Percentiles rank a stretch among this genome's conserved stretches.
These are phyloP conservation scores for Hydractinia symbiolongicarpus DNA, from an alignment of 30 jellyfish, hydroid and myxozoan genomes.

Conservation along the genomic window DNA sequence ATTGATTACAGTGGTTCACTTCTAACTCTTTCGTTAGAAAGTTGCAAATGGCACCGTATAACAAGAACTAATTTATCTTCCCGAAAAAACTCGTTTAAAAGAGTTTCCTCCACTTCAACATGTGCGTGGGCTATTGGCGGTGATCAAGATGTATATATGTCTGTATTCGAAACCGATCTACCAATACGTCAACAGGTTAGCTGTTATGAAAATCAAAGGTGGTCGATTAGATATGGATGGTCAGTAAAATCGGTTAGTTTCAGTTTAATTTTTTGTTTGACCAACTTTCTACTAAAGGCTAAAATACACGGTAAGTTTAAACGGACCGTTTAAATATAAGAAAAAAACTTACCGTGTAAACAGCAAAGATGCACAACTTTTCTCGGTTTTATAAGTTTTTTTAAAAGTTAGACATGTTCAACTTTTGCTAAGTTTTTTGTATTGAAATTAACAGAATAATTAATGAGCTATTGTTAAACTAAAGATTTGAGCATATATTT, in stretches of 20 bases:
- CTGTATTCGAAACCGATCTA: conserved; percentile 63
- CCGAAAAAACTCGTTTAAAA: conserved; percentile 23
- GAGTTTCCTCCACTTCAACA: conserved; percentile 46
- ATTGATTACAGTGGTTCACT: conserved; percentile 23
- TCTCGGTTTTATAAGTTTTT: no score
- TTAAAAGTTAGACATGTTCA: no score
- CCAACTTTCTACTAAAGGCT: no score
- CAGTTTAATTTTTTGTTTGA: neutral
- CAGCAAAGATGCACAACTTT: no score
- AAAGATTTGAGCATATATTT: no score
- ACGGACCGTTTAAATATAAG: no score
- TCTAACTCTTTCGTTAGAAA: conserved; percentile 1
- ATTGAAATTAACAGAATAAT: no score
- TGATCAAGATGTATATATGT: conserved; percentile 62
- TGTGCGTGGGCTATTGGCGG: conserved; percentile 97
- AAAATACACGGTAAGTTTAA: no score
- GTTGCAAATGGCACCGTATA: neutral
- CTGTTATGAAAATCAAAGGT: conserved; percentile 76
- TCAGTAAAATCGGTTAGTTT: conserved; percentile 62
- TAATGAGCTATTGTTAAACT: no score
- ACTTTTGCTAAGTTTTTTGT: no score
- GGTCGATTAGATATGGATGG: conserved; percentile 76
- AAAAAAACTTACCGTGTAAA: no score
- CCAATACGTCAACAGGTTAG: conserved; percentile 63
- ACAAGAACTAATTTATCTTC: neutral